Evolutionary conservation across 2,113 vertebrate species (phyloP).

Genomic region (Trichechus manatus): DNA sequence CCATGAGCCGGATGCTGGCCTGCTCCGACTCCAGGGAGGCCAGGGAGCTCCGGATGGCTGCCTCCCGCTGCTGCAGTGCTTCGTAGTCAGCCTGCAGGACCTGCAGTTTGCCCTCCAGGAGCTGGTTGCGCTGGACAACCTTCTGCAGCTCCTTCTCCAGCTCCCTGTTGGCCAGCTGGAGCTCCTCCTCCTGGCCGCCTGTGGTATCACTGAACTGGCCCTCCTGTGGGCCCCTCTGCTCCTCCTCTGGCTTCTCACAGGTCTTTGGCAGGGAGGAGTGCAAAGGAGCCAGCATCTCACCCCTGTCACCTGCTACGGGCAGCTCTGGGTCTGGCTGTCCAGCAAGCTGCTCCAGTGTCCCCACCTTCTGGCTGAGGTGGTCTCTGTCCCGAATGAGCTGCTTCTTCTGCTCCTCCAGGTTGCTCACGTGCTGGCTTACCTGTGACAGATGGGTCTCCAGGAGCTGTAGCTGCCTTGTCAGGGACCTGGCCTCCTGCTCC

Average conservation of each 20-base stretch:
- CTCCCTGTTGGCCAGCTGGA: conserved; percentile 87
- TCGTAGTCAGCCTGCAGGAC: conserved; percentile 87
- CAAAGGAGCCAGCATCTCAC: conserved; percentile 82
- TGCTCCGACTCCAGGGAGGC: conserved; percentile 87
- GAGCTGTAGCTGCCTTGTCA: conserved; percentile 87
- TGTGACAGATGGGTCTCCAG: conserved; percentile 88
- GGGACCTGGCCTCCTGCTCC: conserved; percentile 82
- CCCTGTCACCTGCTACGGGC: conserved; percentile 79
- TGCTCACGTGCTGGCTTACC: conserved; percentile 88
- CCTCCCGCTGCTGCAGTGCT: conserved; percentile 88
- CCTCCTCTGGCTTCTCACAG: conserved; percentile 84
- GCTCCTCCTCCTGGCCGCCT: conserved; percentile 87
- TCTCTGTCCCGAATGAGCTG: conserved; percentile 89
- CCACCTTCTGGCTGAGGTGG: conserved; percentile 82
- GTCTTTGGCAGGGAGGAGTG: conserved; percentile 85
- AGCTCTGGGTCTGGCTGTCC: conserved; percentile 72
- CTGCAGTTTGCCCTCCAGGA: conserved; percentile 86
- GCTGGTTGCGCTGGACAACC: conserved; percentile 83
- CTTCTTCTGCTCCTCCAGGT: conserved; percentile 89
- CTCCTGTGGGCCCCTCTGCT: conserved; percentile 82
- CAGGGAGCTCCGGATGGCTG: conserved; percentile 83
- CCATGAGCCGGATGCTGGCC: conserved; percentile 87
- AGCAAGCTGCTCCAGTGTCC: conserved; percentile 84
- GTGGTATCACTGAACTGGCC: conserved; percentile 82
- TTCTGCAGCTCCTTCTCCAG: conserved; percentile 90